These are phyloP conservation scores for Trichomalopsis sarcophagae DNA, from an alignment of 1,140 invertebrate species.

Conservation along the genomic window DNA sequence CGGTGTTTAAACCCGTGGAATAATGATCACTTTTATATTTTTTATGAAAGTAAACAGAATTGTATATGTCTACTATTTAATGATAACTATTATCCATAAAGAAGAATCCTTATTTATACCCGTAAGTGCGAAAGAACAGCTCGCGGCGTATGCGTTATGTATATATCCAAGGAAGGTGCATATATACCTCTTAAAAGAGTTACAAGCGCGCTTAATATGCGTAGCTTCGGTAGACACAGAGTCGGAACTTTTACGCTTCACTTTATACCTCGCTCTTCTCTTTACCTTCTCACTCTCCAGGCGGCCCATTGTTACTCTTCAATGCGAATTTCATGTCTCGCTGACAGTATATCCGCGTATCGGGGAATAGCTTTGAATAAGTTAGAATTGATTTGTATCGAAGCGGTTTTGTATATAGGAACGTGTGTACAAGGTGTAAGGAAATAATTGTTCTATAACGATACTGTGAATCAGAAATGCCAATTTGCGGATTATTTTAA, in stretches of 20 bases:
- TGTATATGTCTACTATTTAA: neutral
- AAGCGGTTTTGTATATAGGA: neutral
- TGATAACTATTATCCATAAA: conserved; percentile 38
- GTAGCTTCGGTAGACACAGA: conserved; percentile 30
- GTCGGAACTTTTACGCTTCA: conserved; percentile 1
- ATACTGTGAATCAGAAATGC: neutral
- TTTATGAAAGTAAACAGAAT: conserved; percentile 7
- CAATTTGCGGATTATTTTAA: neutral
- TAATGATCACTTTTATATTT: neutral
- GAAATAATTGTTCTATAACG: conserved; percentile 28
- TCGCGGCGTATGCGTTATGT: conserved; percentile 16
- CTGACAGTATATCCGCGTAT: conserved; percentile 63
- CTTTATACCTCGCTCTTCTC: neutral
- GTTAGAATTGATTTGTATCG: conserved; percentile 69
- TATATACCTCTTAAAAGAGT: conserved; percentile 33
- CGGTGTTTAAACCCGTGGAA: neutral
- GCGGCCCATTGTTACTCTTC: conserved; percentile 35
- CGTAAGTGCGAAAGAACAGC: conserved; percentile 38
- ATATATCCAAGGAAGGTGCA: neutral
- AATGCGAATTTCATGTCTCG: conserved; percentile 52
- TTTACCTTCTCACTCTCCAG: conserved; percentile 26
- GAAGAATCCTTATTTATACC: conserved; percentile 41
- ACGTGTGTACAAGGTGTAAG: neutral
- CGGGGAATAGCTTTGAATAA: conserved; percentile 69
- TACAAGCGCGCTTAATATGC: conserved; percentile 46